phyloP scores from a whole-genome alignment of 2,113 vertebrate species.

The Proteles cristata region DNA sequence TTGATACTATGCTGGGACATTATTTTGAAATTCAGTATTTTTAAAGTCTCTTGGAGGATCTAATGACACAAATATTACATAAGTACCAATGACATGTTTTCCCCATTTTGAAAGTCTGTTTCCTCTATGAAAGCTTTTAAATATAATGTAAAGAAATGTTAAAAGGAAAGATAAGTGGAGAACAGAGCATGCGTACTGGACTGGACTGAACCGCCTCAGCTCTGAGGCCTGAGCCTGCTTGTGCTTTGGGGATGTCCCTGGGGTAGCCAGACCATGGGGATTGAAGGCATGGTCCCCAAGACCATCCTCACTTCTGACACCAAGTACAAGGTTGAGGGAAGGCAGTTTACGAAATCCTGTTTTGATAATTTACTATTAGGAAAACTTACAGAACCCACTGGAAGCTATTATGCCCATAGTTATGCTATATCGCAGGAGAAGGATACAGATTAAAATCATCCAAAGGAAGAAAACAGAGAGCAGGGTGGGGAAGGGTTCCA shows the following conservation, averaged over 20 bases:
- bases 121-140: neutral
- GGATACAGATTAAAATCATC: neutral
- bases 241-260: no score
- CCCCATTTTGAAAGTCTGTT: neutral
- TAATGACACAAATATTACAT: neutral
- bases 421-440: neutral
- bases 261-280: neutral
- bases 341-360: neutral
- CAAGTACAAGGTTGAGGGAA: neutral
- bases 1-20: neutral
- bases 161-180: neutral
- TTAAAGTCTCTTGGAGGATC: neutral
- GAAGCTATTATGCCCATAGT: neutral
- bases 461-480: neutral
- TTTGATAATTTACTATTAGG: neutral
- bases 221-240: neutral
- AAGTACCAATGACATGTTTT: neutral
- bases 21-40: slow-evolving; percentile 23
- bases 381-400: neutral
- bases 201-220: neutral
- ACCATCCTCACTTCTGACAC: neutral
- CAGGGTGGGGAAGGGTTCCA: neutral
- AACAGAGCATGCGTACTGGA: neutral
- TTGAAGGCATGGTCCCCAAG: neutral
- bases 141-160: neutral